Evolutionary conservation across 2,888 invertebrate genomes (phyloP), one percentile per base, ranked within the genome.

Genomic region (Catocala fraxini): DNA sequence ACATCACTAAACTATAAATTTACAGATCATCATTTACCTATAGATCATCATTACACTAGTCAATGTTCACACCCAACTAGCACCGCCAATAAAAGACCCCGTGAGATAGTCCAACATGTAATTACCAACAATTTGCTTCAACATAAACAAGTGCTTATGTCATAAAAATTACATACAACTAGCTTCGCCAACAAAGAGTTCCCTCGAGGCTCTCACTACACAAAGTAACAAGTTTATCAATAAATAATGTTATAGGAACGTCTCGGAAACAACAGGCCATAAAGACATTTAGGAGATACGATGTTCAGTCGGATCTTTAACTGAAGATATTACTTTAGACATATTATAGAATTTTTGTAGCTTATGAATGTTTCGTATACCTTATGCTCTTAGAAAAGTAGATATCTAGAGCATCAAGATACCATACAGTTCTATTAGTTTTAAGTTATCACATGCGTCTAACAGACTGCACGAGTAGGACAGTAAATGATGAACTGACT

Each of bases 211-310:
- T 46, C 59, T 73, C 71, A 56, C 64, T 52, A 69, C 65, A 73
- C 75, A 71, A 78, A 80, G 78, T 83, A 80, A 80, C 82, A 85
- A 85, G 81, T 80, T 82, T 73, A 71, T 75, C 80, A 79, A 86
- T 86, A 87, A 85, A 86, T 86, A 85, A 84, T 82, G 72, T 75
- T 75, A 72, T 73, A 75, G 79, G 80, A 79, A 80, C 76, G 75
- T 78, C 74, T 73, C 60, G 68, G 73, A 79, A 25, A 77, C 71
- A 79, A 67, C 72, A 66, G 55, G 65, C 72, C 61, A 72, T 70
- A 70, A 57, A 59, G 52, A 59, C 61, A 13, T 70, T 72, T 75
- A 73, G 46, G 47, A 7, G 7, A 12, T 33, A 57, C 65, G 63
- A 68, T 42, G 54, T 45, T 48, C 35, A 39, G 35, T 6, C 25